These are phyloP conservation scores for Eupithecia exiguata DNA, from an alignment of 2,888 invertebrate genomes.

Conservation along the genomic window DNA sequence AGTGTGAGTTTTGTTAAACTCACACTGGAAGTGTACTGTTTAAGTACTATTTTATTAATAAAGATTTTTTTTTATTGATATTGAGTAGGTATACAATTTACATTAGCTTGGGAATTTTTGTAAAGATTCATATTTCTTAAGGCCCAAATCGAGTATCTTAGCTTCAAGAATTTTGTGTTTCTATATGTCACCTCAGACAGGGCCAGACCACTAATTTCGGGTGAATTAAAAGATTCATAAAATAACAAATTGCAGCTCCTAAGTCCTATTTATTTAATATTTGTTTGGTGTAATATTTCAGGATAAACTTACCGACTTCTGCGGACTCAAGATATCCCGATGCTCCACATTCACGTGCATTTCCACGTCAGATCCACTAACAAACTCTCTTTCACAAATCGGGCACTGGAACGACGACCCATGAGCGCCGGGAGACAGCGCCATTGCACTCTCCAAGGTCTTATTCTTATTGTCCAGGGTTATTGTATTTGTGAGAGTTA, in stretches of 20 bases:
- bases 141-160: no score
- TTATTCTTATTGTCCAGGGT: constrained; percentile 47
- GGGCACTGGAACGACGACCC: constrained; percentile 88
- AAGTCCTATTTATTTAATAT: neutral
- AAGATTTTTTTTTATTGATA: no score
- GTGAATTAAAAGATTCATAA: neutral
- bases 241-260: neutral
- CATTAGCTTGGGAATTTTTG: no score
- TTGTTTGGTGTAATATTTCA: neutral
- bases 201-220: no score
- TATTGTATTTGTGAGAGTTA: constrained; percentile 64
- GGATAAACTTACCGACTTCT: constrained; percentile 63
- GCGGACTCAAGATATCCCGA: constrained; percentile 90
- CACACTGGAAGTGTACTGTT: no score
- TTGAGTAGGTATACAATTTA: no score
- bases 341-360: constrained; percentile 94
- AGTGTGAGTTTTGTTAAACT: no score
- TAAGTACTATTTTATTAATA: no score
- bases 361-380: constrained; percentile 90
- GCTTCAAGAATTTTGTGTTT: no score
- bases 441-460: constrained; percentile 65
- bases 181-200: no score
- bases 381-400: constrained; percentile 89
- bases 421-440: constrained; percentile 77
- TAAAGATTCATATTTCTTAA: no score